These are phyloP conservation scores for Oceanites oceanicus DNA, from an alignment of 2,113 vertebrate genomes.

Conservation along the genomic window DNA sequence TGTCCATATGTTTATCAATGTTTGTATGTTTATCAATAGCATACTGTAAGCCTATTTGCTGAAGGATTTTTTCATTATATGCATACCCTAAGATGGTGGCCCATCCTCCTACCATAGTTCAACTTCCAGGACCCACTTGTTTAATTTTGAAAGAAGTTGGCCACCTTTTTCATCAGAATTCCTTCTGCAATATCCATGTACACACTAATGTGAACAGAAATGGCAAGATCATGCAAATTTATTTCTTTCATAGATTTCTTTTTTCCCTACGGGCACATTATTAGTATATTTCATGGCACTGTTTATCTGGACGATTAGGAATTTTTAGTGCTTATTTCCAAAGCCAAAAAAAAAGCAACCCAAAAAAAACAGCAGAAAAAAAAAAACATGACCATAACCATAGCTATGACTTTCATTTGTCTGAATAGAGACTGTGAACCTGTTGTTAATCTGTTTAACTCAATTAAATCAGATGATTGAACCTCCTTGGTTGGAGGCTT, in stretches of 20 bases:
- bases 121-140: background rate
- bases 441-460: background rate
- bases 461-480: background rate
- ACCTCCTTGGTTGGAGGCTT: no score
- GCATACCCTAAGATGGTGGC: background rate
- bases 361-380: background rate
- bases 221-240: background rate
- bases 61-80: background rate
- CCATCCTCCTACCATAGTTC: background rate
- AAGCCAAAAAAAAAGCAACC: background rate
- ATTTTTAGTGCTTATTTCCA: background rate
- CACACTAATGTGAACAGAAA: background rate
- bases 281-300: background rate
- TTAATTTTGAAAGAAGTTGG: background rate
- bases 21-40: background rate
- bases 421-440: background rate
- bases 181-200: background rate
- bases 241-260: background rate
- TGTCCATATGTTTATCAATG: background rate
- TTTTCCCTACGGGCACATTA: background rate
- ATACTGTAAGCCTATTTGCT: background rate
- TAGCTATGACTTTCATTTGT: background rate
- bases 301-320: background rate
- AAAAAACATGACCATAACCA: fast-evolving
- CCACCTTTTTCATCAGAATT: background rate